phyloP scores from a whole-genome alignment of 2,113 vertebrate species.

The Lampris incognitus region DNA sequence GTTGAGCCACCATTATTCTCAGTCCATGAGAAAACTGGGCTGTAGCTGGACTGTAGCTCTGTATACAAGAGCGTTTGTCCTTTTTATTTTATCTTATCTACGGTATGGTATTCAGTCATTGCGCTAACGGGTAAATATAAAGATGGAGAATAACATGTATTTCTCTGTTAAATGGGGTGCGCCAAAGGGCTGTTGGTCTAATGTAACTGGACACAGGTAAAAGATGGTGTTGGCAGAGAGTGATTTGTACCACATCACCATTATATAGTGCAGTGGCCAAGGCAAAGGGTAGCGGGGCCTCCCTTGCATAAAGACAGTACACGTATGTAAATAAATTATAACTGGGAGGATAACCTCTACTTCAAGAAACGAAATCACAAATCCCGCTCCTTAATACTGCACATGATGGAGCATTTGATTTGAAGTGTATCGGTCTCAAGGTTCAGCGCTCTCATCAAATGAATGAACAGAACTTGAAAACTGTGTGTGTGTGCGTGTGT shows the following conservation, averaged over 20 bases:
- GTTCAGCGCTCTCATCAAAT: background rate
- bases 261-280: background rate
- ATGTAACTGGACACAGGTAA: no score
- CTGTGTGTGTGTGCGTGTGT: background rate
- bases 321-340: background rate
- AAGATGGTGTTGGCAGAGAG: background rate
- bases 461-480: slow-evolving; percentile 12
- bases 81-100: no score
- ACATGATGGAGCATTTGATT: slow-evolving; percentile 13
- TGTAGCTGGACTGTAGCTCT: background rate
- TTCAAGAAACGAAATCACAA: slow-evolving; percentile 12
- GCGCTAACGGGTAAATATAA: slow-evolving; percentile 1
- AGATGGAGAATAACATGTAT: no score
- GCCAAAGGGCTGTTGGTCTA: no score
- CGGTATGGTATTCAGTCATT: background rate
- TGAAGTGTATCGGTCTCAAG: background rate
- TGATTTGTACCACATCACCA: background rate
- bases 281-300: background rate
- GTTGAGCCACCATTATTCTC: slow-evolving; percentile 26
- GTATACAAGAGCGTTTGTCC: no score
- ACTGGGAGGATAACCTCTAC: background rate
- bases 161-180: no score
- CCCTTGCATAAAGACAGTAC: no score
- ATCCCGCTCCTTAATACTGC: background rate
- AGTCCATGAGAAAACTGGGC: background rate